Base-by-base conservation (phyloP, 2,888 invertebrate genomes). In the Parasteatoda lunata region DNA sequence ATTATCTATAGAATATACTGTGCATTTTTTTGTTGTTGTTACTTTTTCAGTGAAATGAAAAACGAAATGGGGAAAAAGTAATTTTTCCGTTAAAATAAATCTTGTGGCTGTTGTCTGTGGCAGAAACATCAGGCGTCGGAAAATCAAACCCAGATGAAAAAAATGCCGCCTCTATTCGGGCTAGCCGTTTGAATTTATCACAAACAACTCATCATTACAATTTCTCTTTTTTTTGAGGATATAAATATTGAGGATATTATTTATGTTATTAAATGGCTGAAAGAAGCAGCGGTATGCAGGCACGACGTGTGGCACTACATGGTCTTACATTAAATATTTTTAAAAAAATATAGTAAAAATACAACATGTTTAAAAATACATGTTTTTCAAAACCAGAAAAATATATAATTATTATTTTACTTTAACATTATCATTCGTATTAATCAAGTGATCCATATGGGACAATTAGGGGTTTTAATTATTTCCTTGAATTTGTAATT, bases 41-140 rank as follows among this genome's bases (percentile, higher is more conserved):
- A 30, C 30, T 30, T 30, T 30, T 30, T 0, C 30, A 30, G 9
- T 59, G 5, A 4, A 13, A 59, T 59, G 4, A 13, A 59, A 59
- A 59, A 59, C 11, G 8, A n/a, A 11, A 59, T 13, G 9, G 15
- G 51, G 7, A 49, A 45, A 49, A 47, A 7, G 66, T 47, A 80
- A 80, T 72, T 73, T 80, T 45, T 66, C 66, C 70, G 49, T 80
- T 80, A 73, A 80, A 80, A 80, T 80, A 80, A 80, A 80, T 80
- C 80, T 64, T 73, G n/a, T 45, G 15, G 5, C 72, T 45, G 64
- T 68, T 72, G 80, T 65, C 48, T 4, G 15, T 66, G 76, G 80
- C 72, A 72, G 64, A 66, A 80, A 72, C 72, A 72, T 51, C 45
- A 64, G 30, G 52, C 73, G 51, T 52, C 71, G 66, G 52, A 52